Conservation (phyloP, 2,888 invertebrate genomes). For the Corbicula japonica region DNA sequence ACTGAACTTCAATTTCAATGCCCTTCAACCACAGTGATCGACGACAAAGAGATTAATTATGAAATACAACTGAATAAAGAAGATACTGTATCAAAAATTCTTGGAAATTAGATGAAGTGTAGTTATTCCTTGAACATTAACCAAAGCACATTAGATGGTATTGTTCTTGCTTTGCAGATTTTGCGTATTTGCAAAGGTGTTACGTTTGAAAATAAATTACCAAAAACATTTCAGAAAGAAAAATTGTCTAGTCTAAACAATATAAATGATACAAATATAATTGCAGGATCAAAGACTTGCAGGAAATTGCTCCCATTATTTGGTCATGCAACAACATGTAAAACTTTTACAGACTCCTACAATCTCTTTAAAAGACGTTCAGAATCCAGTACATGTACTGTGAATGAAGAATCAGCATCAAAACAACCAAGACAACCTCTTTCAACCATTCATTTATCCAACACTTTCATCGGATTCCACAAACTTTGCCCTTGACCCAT, state of each 20-base stretch:
- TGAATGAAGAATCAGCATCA: too few relatives aligned
- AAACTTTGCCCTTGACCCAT: too few relatives aligned
- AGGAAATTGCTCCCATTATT: background rate
- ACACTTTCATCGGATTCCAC: too few relatives aligned
- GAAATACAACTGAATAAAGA: too few relatives aligned
- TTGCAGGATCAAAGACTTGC: background rate
- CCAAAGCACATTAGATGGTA: background rate
- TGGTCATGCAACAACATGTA: background rate
- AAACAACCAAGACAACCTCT: too few relatives aligned
- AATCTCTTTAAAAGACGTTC: constrained; percentile 1
- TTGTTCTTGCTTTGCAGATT: background rate
- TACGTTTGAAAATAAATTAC: background rate
- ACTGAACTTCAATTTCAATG: too few relatives aligned
- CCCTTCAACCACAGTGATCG: too few relatives aligned
- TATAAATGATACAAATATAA: background rate
- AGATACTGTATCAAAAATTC: too few relatives aligned
- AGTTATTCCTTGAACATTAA: background rate
- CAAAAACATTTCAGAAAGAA: constrained; percentile 3
- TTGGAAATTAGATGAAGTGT: too few relatives aligned
- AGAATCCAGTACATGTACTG: too few relatives aligned
- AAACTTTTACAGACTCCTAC: constrained; percentile 3
- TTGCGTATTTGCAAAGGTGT: constrained; percentile 9
- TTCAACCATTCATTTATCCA: too few relatives aligned
- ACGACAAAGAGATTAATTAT: too few relatives aligned
- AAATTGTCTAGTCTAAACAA: background rate